Evolutionary conservation across 2,888 invertebrate genomes (phyloP), one percentile per base, ranked within the genome.

Genomic region (Metacarcinus magister): DNA sequence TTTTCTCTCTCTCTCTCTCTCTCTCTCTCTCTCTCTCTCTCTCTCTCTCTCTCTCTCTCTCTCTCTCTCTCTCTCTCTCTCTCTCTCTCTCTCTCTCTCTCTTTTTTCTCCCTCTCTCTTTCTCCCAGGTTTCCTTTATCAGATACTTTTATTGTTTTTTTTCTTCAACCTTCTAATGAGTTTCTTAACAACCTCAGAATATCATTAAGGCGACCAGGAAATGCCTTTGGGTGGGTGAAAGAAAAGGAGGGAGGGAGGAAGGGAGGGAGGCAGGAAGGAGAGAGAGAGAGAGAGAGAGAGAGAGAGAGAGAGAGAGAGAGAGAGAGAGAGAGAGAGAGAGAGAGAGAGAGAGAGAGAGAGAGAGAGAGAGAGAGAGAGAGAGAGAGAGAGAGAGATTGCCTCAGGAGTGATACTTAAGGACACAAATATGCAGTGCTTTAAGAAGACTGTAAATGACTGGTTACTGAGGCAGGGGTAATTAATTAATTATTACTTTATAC

Each of bases 1-100:
- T 28, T 75, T 28, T 75, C 75, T 75, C 75, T 75, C 75, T 75
- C 75, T 75, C 75, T 75, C 75, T 75, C 75, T 75, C 75, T 75
- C 75, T 75, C 60, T 60, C 60, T 60, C 60, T 60, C 60, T 60
- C 60, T 60, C 60, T 60, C 60, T 60, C 60, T 60, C 60, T 60
- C 60, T 60, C 60, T 60, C 8, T 60, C 60, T 60, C 60, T 60
- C 48, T 48, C 48, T 48, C 48, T 48, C 48, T 48, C 48, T 48
- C 48, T 48, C 48, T 48, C 48, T 48, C 48, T 48, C 48, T 48
- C 48, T 48, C 48, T 48, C 48, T 48, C 48, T 48, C 48, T 48
- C 48, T 48, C 48, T 48, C 48, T 48, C 48, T 48, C 48, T 48
- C 48, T 48, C 48, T 48, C 48, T 48, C 48, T 48, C 48, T 48